phyloP scores from a whole-genome alignment of 37 sponge, comb jelly and placozoan genomes.

The Axinella damicornis region DNA sequence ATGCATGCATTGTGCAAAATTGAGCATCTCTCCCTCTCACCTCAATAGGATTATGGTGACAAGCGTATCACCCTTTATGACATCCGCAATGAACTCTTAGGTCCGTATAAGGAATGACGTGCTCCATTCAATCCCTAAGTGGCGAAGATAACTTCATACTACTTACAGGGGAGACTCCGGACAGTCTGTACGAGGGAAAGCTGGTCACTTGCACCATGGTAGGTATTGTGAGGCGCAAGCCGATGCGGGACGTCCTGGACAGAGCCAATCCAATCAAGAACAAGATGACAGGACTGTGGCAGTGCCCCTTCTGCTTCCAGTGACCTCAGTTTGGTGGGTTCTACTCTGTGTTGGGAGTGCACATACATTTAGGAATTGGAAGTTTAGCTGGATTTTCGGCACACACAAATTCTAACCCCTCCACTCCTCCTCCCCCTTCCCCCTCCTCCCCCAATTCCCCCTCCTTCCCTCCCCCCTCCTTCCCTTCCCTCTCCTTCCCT shows the following conservation, averaged over 20 bases:
- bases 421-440: no score
- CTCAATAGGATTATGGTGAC: conserved; percentile 82
- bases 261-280: conserved; percentile 79
- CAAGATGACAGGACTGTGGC: conserved; percentile 78
- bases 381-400: no score
- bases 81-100: conserved; percentile 92
- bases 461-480: no score
- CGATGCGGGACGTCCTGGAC: conserved; percentile 78
- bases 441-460: no score
- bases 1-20: no score
- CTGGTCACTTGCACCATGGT: conserved; percentile 90
- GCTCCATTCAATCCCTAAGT: conserved; percentile 57
- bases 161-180: conserved; percentile 77
- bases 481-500: no score
- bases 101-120: conserved; percentile 84
- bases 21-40: no score
- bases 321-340: conserved; percentile 64
- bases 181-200: conserved; percentile 79
- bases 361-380: no score
- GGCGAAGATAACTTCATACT: conserved; percentile 89
- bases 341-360: no score
- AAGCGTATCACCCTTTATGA: conserved; percentile 94
- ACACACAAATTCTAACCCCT: no score
- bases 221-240: conserved; percentile 86
- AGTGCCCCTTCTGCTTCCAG: conserved; percentile 94